Base-by-base conservation (phyloP, 2,113 vertebrate genomes). In the Colaptes auratus region DNA sequence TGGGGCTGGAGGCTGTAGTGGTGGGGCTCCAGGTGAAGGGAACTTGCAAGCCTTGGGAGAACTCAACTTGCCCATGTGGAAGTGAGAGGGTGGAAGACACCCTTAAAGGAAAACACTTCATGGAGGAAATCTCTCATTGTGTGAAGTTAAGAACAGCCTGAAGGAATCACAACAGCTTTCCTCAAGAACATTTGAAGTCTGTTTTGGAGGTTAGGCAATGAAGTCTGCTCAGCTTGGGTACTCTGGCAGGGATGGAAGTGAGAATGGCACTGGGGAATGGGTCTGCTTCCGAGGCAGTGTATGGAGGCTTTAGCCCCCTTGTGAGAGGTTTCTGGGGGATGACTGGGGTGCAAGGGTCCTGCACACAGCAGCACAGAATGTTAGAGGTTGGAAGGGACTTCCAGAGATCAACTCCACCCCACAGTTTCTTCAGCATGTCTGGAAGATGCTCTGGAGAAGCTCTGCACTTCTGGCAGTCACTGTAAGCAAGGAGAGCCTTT, bases 381-480 rank as follows among this genome's bases (percentile, higher is more conserved):
- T 44, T 44, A 44, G 42, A 44, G 42, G 42, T 44, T 44, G 42
- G 58, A 88, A 63, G 19, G 64, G 44, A 20, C 9, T 28, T 84
- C 23, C 20, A 21, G 44, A 31, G 74, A 71, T 92, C 48, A 15
- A 44, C 15, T 15, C 42, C 36, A 18, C 86, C 66, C 42, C 5
- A 0, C 35, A 55, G n/a, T 50, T 85, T 46, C 76, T 84, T 80
- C 59, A 85, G 23, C 0, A 0, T 53, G 25, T 9, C 71, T 90
- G 71, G 80, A 74, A 82, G 78, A 27, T 84, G 69, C 66, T 85
- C 69, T 53, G 63, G 31, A 76, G 82, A 85, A 85, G 60, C 55
- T 84, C 65, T 24, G 17, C 2, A 2, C 35, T 74, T 1, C 28
- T 58, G 60, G 79, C 72, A 70, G 19, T 23, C 15, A 2, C 15